These are phyloP conservation scores for Heteropelma amictum DNA, from an alignment of 2,888 invertebrate genomes.

Conservation along the genomic window DNA sequence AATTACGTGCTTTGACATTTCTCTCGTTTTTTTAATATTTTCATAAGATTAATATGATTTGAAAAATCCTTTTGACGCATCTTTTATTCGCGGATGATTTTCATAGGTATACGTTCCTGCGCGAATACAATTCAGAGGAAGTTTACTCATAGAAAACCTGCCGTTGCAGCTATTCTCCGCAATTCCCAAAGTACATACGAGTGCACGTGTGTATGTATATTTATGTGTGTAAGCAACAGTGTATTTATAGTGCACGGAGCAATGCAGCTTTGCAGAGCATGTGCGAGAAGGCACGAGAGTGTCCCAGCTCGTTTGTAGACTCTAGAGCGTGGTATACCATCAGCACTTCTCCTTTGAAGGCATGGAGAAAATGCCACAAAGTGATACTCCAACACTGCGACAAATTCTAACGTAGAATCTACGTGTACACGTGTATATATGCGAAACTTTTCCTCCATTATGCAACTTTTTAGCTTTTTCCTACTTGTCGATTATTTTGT, in stretches of 20 bases:
- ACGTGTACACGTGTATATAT: conserved; percentile 3
- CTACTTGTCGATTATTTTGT: background rate
- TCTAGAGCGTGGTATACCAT: conserved; percentile 27
- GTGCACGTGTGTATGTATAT: background rate
- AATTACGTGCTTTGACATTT: no score
- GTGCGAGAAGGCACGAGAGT: conserved; percentile 24
- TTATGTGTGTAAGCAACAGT: background rate
- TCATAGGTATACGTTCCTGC: background rate
- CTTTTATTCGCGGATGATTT: background rate
- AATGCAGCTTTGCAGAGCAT: conserved; percentile 31
- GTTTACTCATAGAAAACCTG: background rate
- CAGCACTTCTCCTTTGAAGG: conserved; percentile 43
- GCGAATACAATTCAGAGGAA: background rate
- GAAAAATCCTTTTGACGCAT: background rate
- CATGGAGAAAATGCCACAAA: conserved; percentile 48
- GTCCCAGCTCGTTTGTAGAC: conserved; percentile 16
- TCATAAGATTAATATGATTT: no score
- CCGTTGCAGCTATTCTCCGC: conserved; percentile 1
- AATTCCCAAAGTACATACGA: background rate
- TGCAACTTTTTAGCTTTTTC: background rate
- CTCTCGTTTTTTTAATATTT: no score
- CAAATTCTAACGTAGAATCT: conserved; percentile 33
- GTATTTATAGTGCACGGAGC: conserved; percentile 43
- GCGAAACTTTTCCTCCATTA: conserved; percentile 13
- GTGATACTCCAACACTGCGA: conserved; percentile 37